Conservation (phyloP, 2,888 invertebrate species). For the Epicampocera succincta region DNA sequence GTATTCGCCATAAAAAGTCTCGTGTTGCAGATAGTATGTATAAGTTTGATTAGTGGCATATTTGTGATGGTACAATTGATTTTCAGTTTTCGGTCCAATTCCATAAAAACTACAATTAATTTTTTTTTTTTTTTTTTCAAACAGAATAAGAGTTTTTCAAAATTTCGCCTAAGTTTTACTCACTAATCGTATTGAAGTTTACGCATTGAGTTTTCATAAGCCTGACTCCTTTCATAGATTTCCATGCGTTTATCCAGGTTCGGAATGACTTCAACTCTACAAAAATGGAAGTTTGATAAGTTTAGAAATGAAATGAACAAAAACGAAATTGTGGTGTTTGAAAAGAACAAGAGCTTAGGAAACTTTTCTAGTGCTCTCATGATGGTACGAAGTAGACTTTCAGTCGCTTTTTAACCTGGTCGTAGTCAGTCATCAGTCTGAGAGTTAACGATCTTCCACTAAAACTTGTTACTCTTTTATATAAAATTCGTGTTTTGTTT, state of each 20-base stretch:
- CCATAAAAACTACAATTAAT: constrained; percentile 75
- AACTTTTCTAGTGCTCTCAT: not conserved
- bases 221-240: constrained; percentile 73
- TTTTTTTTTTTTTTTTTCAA: too few relatives aligned
- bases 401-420: too few relatives aligned
- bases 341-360: not conserved
- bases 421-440: too few relatives aligned
- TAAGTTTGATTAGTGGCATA: constrained; percentile 75
- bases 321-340: not conserved
- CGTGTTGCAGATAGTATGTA: constrained; percentile 75
- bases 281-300: too few relatives aligned
- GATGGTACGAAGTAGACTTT: not conserved
- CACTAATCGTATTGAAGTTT: constrained; percentile 75
- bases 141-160: not conserved
- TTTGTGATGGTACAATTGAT: constrained; percentile 74
- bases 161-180: constrained; percentile 33
- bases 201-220: constrained; percentile 75
- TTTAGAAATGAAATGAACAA: not conserved
- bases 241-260: constrained; percentile 76
- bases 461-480: too few relatives aligned
- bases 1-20: constrained; percentile 67
- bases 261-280: constrained; percentile 80
- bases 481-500: too few relatives aligned
- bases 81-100: constrained; percentile 78
- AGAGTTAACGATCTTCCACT: too few relatives aligned